Evolutionary conservation across 2,888 invertebrate genomes (phyloP), one percentile per base, ranked within the genome.

Genomic region (Orthonevra nobilis): DNA sequence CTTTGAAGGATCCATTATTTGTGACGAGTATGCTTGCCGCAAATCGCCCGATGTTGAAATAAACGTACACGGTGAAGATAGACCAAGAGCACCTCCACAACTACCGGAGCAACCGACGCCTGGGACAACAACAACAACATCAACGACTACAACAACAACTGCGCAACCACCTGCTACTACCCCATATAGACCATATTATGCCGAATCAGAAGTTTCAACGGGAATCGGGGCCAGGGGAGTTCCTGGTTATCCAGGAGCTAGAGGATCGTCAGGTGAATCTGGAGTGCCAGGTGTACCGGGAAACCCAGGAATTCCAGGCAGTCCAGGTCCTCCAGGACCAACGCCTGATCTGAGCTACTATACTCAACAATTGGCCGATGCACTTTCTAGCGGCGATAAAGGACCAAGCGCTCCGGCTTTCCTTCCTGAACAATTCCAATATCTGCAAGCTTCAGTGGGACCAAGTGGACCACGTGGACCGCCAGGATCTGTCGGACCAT

Each of bases 401-500:
- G 96, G 96, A 0, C 95, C 94, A 0, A 90, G 91, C 0, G 91
- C 90, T 38, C 88, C 87, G 17, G 86, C 87, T 12, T 89, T 88
- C 81, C 91, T 92, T 36, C 93, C 93, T 0, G 92, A 93, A 83
- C 91, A 92, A 12, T 94, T 94, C 84, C 92, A 93, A 83, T 95
- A 94, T 87, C 89, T 95, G 86, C 95, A 95, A 88, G 93, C 95
- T 12, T 92, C 94, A 83, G 93, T 94, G 1, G 95, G 95, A 3
- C 92, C 94, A 9, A 91, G 93, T 12, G 97, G 97, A 30, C 92
- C 94, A 0, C 90, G 95, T 85, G 97, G 97, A 81, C 91, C 94
- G 38, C 92, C 93, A 83, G 96, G 95, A 90, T 89, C 86, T 44
- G 66, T 85, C 6, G 92, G 92, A 3, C 84, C 91, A 2, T 87